A percentile compares a stretch with the other conserved stretches of the same genome.
These are phyloP conservation scores for Crambe crambe DNA, from an alignment of 37 sponge, comb jelly and placozoan genomes.

Conservation along the genomic window DNA sequence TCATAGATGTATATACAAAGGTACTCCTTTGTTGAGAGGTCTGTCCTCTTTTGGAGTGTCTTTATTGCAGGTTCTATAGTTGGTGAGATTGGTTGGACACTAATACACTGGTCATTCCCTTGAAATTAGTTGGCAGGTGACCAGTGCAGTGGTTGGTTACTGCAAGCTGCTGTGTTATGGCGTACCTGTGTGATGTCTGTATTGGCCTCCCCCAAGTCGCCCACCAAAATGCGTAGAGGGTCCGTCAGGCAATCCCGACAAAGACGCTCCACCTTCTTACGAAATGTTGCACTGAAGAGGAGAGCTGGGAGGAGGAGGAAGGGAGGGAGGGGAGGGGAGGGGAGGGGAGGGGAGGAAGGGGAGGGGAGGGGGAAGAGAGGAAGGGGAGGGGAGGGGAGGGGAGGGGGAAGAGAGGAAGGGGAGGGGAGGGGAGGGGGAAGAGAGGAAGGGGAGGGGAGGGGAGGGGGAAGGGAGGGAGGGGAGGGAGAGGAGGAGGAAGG, in stretches of 20 bases:
- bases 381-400: not conserved
- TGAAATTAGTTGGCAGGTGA: no score
- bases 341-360: conserved; percentile 3
- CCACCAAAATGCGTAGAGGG: conserved; percentile 89
- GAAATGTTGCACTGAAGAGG: conserved; percentile 97
- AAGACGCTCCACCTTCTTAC: conserved; percentile 90
- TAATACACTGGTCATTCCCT: no score
- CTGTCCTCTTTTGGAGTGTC: no score
- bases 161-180: no score
- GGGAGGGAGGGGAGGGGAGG: conserved; percentile 3
- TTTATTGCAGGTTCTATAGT: no score
- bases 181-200: conserved; percentile 92
- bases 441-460: not conserved
- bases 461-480: not conserved
- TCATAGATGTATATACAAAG: no score
- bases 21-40: no score
- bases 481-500: not conserved
- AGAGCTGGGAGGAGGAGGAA: conserved; percentile 62
- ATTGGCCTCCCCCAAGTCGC: conserved; percentile 92
- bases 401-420: not conserved
- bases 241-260: conserved; percentile 87
- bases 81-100: no score
- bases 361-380: not conserved
- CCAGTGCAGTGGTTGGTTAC: no score
- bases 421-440: not conserved